phyloP scores from a whole-genome alignment of 2,797 vertebrate genomes.

The Trichosurus vulpecula region DNA sequence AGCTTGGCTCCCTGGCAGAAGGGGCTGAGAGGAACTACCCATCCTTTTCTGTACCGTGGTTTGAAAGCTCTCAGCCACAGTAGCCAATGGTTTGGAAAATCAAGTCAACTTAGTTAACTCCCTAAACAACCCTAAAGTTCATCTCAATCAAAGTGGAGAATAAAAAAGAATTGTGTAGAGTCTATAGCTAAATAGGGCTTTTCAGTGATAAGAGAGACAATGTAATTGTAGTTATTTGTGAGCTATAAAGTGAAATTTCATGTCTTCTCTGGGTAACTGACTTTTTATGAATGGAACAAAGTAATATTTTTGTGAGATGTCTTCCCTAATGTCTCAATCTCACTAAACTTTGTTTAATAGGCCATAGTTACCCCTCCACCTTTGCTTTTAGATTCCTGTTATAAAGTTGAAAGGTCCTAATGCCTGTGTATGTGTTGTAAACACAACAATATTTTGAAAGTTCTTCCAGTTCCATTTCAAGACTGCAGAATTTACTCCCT shows the following conservation, averaged over 20 bases:
- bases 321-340: not conserved
- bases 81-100: constrained; percentile 13
- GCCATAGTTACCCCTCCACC: not conserved
- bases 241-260: constrained; percentile 29
- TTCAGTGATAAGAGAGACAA: constrained; percentile 25
- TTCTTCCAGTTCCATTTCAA: constrained; percentile 26
- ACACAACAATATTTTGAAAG: not conserved
- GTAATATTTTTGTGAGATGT: constrained; percentile 1
- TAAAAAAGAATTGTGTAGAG: not conserved
- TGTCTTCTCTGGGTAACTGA: not conserved
- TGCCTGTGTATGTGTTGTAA: not conserved
- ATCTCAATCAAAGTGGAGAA: not conserved
- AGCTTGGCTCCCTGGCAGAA: not conserved
- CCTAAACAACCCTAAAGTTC: constrained; percentile 28
- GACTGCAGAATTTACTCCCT: not conserved
- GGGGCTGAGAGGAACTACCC: not conserved
- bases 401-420: not conserved
- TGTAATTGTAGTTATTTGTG: not conserved
- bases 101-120: constrained; percentile 36
- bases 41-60: not conserved
- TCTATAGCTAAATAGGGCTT: constrained; percentile 2
- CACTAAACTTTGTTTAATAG: constrained; percentile 35
- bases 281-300: constrained; percentile 6
- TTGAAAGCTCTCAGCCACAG: not conserved
- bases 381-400: not conserved